Evolutionary conservation across 2,797 vertebrate genomes (phyloP).

Genomic region (Pangasius krempfi): DNA sequence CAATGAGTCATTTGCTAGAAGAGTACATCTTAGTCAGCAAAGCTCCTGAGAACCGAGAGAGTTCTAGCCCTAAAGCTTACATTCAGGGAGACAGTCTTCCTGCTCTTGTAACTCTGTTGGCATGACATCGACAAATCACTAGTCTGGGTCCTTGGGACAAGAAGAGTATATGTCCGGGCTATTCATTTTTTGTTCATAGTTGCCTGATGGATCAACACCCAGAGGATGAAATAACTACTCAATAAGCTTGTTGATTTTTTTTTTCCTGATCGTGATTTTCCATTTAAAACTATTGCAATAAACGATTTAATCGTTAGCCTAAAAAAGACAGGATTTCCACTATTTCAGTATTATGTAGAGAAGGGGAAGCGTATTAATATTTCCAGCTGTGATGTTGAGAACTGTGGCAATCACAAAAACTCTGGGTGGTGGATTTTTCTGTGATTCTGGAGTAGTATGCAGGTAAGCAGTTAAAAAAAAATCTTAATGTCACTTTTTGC

Average conservation of each 20-base stretch:
- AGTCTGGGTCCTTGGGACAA: not conserved
- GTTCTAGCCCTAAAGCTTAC: not conserved
- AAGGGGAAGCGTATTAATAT: not conserved
- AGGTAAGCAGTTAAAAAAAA: not conserved
- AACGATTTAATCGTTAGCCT: not conserved
- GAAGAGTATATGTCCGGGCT: not conserved
- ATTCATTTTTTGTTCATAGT: slow-evolving; percentile 19
- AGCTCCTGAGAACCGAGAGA: not conserved
- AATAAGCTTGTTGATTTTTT: not conserved
- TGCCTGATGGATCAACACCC: not conserved
- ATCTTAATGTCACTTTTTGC: not conserved
- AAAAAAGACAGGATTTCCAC: not conserved
- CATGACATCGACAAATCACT: slow-evolving; percentile 14
- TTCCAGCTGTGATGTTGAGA: not conserved
- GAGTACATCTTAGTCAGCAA: slow-evolving; percentile 20
- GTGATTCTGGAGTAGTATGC: not conserved
- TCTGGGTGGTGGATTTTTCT: not conserved
- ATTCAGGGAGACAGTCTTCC: not conserved
- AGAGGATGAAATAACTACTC: not conserved
- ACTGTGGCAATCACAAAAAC: not conserved
- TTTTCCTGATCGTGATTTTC: not conserved
- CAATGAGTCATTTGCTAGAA: slow-evolving; percentile 1
- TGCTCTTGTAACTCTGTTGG: slow-evolving; percentile 6
- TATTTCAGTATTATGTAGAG: not conserved
- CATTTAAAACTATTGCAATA: not conserved